These are phyloP conservation scores for Poeciliopsis prolifica DNA, from an alignment of 2,113 vertebrate genomes.

Conservation along the genomic window DNA sequence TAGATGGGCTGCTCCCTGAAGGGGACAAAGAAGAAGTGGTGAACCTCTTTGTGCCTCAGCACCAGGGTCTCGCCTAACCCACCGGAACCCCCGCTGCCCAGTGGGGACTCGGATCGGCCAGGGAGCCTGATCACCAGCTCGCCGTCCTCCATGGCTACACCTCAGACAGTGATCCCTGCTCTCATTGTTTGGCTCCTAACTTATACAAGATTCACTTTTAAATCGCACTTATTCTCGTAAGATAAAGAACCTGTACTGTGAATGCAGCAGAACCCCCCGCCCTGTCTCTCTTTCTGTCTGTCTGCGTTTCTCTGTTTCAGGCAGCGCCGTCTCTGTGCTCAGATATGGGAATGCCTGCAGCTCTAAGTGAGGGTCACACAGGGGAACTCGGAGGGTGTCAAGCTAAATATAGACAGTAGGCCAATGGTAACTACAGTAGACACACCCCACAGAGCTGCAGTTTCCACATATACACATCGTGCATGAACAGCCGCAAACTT, in stretches of 20 bases:
- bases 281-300: background rate
- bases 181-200: background rate
- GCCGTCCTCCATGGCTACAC: conserved; percentile 63
- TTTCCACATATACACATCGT: conserved; percentile 42
- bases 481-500: background rate
- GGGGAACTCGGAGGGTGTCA: conserved; percentile 57
- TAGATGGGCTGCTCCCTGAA: conserved; percentile 98
- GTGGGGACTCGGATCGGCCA: conserved; percentile 55
- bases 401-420: conserved; percentile 82
- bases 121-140: conserved; percentile 71
- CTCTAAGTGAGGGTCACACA: conserved; percentile 66
- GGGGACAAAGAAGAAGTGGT: conserved; percentile 81
- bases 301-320: conserved; percentile 36
- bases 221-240: background rate
- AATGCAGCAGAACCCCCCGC: conserved; percentile 22
- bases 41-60: conserved; percentile 76
- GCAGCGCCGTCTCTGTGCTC: conserved; percentile 61
- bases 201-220: background rate
- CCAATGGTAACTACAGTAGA: conserved; percentile 71
- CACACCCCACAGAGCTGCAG: conserved; percentile 64
- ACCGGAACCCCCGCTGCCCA: conserved; percentile 33
- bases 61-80: conserved; percentile 68
- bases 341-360: conserved; percentile 79
- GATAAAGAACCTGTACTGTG: background rate
- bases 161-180: conserved; percentile 8